Conservation (phyloP, 2,888 invertebrate genomes). For the Troides helena region DNA sequence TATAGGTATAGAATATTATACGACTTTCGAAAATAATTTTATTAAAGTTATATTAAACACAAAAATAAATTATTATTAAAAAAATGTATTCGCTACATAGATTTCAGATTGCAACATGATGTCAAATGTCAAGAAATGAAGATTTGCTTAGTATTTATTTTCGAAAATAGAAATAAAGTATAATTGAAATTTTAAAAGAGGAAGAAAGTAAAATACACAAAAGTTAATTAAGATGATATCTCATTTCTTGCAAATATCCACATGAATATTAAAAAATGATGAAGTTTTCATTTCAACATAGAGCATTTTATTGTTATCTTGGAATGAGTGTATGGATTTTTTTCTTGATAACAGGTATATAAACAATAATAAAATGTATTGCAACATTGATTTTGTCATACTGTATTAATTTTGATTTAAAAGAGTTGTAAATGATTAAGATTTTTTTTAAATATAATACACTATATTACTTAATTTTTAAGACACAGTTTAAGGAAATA, state of each 20-base stretch:
- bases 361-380: background rate
- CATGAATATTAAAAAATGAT: conserved; percentile 59
- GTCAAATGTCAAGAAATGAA: background rate
- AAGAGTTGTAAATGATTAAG: too few species aligned
- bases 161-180: background rate
- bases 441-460: too few species aligned
- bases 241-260: background rate
- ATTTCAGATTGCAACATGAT: background rate
- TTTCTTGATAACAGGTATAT: conserved; percentile 84
- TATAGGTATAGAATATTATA: too few species aligned
- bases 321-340: conserved; percentile 91
- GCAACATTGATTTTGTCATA: too few species aligned
- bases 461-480: too few species aligned
- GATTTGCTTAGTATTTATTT: background rate
- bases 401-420: too few species aligned
- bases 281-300: conserved; percentile 83
- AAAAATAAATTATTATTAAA: too few species aligned
- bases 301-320: conserved; percentile 90
- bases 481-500: too few species aligned
- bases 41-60: too few species aligned
- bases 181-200: background rate
- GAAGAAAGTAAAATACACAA: background rate
- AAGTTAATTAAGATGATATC: background rate
- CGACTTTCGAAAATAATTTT: too few species aligned
- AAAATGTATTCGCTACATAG: background rate